A percentile compares a stretch with the other conserved stretches of the same genome.
These are phyloP conservation scores for Oxystoma pomonae DNA, from an alignment of 2,888 invertebrate species.

Conservation along the genomic window DNA sequence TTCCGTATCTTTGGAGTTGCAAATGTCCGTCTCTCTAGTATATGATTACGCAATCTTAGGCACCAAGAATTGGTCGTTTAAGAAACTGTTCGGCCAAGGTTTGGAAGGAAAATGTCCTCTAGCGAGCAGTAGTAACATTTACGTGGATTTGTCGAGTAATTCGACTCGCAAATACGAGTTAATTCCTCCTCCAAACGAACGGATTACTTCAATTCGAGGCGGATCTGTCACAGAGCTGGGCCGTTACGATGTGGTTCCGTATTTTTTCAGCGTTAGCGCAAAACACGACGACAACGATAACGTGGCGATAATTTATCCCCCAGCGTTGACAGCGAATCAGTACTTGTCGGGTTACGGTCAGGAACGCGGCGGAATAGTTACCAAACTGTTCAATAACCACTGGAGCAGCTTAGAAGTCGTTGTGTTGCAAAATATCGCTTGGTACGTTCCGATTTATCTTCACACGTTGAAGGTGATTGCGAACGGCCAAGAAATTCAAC, in stretches of 20 bases:
- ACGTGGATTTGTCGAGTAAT: conserved; percentile 71
- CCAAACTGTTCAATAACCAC: conserved; percentile 78
- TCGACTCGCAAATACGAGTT: conserved; percentile 60
- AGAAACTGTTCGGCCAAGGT: conserved; percentile 82
- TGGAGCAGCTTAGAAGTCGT: conserved; percentile 72
- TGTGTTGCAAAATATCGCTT: conserved; percentile 86
- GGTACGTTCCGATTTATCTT: conserved; percentile 79
- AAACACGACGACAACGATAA: conserved; percentile 36
- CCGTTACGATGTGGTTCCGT: conserved; percentile 58
- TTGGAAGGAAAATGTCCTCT: conserved; percentile 79
- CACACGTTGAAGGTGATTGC: conserved; percentile 72
- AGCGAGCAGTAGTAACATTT: conserved; percentile 72
- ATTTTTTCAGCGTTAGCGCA: conserved; percentile 63
- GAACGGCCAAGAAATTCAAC: conserved; percentile 55
- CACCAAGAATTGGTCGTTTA: conserved; percentile 76
- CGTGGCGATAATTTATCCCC: conserved; percentile 56
- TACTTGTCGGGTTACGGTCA: conserved; percentile 88
- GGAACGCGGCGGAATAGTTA: conserved; percentile 85
- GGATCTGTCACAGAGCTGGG: conserved; percentile 65
- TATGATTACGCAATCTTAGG: conserved; percentile 72
- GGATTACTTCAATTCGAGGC: conserved; percentile 61
- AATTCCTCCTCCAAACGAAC: conserved; percentile 57
- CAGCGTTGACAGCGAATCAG: conserved; percentile 71
- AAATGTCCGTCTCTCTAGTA: conserved; percentile 81
- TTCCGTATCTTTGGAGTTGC: conserved; percentile 69